Base-by-base conservation (phyloP, 2,888 invertebrate genomes). In the Odontocolon sp. region DNA sequence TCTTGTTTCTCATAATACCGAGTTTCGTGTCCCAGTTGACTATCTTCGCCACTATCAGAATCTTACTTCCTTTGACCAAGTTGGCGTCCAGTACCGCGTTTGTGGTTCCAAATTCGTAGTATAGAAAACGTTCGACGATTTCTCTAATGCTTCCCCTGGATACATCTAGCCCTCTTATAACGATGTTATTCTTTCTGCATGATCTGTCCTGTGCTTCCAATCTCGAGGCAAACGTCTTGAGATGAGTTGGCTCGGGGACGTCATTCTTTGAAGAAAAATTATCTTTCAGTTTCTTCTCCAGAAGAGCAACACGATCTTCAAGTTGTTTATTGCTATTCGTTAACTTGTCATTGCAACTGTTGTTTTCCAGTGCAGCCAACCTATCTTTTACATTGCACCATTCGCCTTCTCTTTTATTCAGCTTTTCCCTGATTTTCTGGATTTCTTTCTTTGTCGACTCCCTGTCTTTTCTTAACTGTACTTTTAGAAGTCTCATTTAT, bases 191-290 rank as follows among this genome's bases (percentile, higher is more conserved):
- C 33, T 38, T 56, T 18, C 56, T 56, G 18, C 9, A 18, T 8
- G 16, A 31, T 31, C 33, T 56, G 18, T 56, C 56, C n/a, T 56
- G 56, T 2, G 56, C 38, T 18, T 56, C 23, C 31, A 26, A 9
- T 5, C 33, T 28, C 5, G 9, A n/a, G n/a, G 28, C 56, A 1
- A 56, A 14, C 18, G 6, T 36, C 28, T 31, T 3, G 1, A 56
- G 2, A 38, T 38, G 1, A 1, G 36, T 11, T 0, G 4, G 36
- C 36, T 38, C 11, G 1, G 2, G 9, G 4, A n/a, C 9, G 3
- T 11, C 36, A n/a, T 38, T 11, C 9, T 9, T 0, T 38, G 36
- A 3, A 0, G 9, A 11, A n/a, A 3, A 9, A 2, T 38, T 38
- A n/a, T 38, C 4, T 2, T 38, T 3, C 0, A 38, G 9, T 38